A percentile compares a stretch with the other conserved stretches of the same genome.
Evolutionary conservation across 2,113 vertebrate genomes (phyloP).

Genomic region (Chrysemys picta): DNA sequence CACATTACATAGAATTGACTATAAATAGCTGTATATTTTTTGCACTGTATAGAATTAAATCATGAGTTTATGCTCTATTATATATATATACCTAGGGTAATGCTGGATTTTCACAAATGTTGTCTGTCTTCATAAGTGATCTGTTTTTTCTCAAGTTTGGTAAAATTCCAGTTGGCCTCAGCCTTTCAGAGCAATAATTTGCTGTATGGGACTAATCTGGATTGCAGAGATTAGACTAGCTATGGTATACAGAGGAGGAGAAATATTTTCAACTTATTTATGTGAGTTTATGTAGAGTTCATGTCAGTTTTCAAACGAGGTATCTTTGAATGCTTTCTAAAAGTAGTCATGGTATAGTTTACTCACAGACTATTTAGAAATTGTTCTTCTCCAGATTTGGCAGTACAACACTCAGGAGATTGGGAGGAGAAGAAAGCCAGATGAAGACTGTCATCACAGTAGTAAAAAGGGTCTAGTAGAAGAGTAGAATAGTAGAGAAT

Average conservation of each 20-base stretch:
- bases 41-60: neutral
- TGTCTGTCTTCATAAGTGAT: neutral
- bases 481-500: neutral
- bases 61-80: neutral
- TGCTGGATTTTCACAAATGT: neutral
- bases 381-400: neutral
- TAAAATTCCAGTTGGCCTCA: neutral
- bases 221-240: neutral
- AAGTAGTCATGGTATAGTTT: neutral
- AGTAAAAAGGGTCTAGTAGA: neutral
- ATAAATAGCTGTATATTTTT: neutral
- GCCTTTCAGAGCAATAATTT: neutral
- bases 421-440: neutral
- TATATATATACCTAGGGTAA: neutral
- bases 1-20: neutral
- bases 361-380: conserved; percentile 10
- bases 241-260: neutral
- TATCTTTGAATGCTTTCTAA: neutral
- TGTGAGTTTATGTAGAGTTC: neutral
- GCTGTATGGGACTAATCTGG: neutral
- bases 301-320: neutral
- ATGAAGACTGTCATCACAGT: neutral
- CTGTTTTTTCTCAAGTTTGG: neutral
- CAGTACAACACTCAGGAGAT: neutral
- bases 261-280: neutral